Conservation (phyloP, 2,113 vertebrate genomes). For the Salvelinus fontinalis region DNA sequence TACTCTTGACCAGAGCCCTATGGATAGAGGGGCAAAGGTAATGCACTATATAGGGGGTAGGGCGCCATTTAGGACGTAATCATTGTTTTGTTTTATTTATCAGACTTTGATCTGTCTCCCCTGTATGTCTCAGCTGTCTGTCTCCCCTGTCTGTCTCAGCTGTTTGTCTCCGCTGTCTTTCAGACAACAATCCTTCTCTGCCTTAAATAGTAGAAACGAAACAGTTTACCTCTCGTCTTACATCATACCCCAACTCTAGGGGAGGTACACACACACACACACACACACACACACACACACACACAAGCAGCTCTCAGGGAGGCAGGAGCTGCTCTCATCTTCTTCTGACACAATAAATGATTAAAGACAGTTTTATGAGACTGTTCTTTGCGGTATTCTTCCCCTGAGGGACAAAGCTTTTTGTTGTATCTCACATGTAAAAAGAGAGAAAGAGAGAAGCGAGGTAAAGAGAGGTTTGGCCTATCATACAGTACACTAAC, state of each 20-base stretch:
- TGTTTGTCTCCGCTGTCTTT: neutral
- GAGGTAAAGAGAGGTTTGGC: neutral
- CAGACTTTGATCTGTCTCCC: neutral
- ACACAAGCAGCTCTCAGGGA: neutral
- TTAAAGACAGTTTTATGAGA: slow-evolving; percentile 19
- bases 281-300: too few species aligned
- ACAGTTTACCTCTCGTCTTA: too few species aligned
- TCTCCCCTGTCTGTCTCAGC: neutral
- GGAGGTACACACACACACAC: neutral
- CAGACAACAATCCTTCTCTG: neutral
- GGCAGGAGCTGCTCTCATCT: neutral
- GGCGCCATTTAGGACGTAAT: too few species aligned
- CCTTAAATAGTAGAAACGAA: neutral
- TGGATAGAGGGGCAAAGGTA: too few species aligned
- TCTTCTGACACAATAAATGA: slow-evolving; percentile 26
- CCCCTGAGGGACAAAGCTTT: neutral
- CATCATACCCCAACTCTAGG: too few species aligned
- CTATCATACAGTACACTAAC: neutral
- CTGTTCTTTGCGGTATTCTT: slow-evolving; percentile 16
- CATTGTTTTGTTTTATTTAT: neutral
- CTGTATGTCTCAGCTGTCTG: neutral
- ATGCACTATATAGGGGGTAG: too few species aligned
- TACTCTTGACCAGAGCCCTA: too few species aligned
- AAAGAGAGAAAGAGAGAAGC: neutral
- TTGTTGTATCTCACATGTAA: neutral